These are phyloP conservation scores for Drosophila tripunctata DNA, from an alignment of 2,888 invertebrate species.

Conservation along the genomic window DNA sequence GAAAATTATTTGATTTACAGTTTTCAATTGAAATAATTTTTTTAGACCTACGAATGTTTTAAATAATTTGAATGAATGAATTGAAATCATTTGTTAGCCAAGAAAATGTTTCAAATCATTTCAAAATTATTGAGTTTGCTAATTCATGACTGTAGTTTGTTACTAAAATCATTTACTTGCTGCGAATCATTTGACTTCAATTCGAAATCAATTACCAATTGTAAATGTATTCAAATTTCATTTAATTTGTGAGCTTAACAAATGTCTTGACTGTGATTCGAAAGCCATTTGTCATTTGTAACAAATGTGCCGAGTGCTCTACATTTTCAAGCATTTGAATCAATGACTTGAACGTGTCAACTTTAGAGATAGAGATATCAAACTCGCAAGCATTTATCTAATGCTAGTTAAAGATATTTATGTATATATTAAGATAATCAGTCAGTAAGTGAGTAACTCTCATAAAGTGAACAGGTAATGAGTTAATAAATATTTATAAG, in stretches of 20 bases:
- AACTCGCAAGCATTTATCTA: slow-evolving; percentile 3
- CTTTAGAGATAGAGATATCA: slow-evolving; percentile 8
- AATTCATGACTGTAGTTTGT: too few species aligned
- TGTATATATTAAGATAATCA: background rate
- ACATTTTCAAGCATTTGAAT: background rate
- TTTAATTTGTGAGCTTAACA: background rate
- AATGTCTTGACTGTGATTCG: background rate
- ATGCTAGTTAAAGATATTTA: slow-evolving; percentile 1
- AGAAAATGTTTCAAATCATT: too few species aligned
- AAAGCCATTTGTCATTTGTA: slow-evolving; percentile 1
- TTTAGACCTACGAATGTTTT: too few species aligned
- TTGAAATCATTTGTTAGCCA: too few species aligned
- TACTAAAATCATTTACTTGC: too few species aligned
- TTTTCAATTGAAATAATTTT: too few species aligned
- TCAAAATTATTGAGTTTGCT: too few species aligned
- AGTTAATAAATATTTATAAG: background rate
- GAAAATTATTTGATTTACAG: too few species aligned
- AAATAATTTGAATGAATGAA: too few species aligned
- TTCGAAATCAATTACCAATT: background rate
- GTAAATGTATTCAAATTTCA: background rate
- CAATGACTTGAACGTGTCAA: background rate
- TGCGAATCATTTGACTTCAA: too few species aligned
- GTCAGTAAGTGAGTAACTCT: background rate
- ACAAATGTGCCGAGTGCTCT: background rate
- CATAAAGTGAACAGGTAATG: background rate